phyloP scores from a whole-genome alignment of 2,888 invertebrate genomes.

The Drosophila neotestacea region DNA sequence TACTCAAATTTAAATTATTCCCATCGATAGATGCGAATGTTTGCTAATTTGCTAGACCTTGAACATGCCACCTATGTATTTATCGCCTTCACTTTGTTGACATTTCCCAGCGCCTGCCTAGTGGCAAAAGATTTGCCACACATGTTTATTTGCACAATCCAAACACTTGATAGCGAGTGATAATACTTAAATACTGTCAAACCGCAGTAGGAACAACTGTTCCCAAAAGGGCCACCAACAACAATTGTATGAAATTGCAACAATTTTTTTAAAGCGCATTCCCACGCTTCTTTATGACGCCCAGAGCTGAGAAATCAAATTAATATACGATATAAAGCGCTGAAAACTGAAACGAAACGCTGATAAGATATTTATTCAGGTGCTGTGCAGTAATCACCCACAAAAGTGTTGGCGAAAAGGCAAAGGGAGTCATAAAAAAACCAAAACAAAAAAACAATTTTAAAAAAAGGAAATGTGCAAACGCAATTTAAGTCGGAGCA shows the following conservation, averaged over 20 bases:
- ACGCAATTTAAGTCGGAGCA: slow-evolving; percentile 72
- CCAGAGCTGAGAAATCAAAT: slow-evolving; percentile 64
- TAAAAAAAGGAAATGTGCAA: slow-evolving; percentile 67
- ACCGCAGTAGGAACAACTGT: slow-evolving; percentile 22
- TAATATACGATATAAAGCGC: slow-evolving; percentile 65
- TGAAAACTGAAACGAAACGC: slow-evolving; percentile 63
- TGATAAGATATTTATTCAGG: slow-evolving; percentile 80
- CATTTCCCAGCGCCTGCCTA: slow-evolving; percentile 66
- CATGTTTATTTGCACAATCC: slow-evolving; percentile 52
- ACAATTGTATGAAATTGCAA: slow-evolving; percentile 51
- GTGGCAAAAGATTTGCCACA: slow-evolving; percentile 53
- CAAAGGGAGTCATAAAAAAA: slow-evolving; percentile 49
- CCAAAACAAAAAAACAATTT: slow-evolving; percentile 2
- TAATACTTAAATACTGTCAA: slow-evolving; percentile 36
- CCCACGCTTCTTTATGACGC: slow-evolving; percentile 72
- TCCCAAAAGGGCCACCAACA: slow-evolving; percentile 6
- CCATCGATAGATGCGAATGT: neutral
- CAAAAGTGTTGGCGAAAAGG: slow-evolving; percentile 72
- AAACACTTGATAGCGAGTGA: slow-evolving; percentile 70
- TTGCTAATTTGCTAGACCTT: slow-evolving; percentile 38
- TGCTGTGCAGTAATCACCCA: slow-evolving; percentile 72
- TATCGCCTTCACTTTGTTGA: slow-evolving; percentile 56
- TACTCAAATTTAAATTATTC: neutral
- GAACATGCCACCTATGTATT: slow-evolving; percentile 21
- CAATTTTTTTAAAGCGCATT: slow-evolving; percentile 55